Conservation (phyloP, 2,888 invertebrate genomes). For the Xestia rhomboidea region DNA sequence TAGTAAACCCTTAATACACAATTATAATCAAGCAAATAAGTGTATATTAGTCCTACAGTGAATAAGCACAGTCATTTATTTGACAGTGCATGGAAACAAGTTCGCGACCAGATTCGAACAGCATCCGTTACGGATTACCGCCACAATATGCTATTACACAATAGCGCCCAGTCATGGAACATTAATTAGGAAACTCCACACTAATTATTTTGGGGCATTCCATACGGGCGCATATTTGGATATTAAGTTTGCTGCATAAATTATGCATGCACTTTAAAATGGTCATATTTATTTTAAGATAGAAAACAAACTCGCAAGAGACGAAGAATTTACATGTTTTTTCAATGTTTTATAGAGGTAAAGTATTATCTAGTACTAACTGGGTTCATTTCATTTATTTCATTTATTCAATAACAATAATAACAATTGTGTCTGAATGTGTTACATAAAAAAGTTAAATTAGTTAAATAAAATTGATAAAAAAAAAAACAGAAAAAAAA, state of each 20-base stretch:
- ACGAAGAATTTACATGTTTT: background rate
- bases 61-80: slow-evolving; percentile 39
- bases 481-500: too few species aligned
- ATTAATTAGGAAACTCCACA: slow-evolving; percentile 50
- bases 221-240: background rate
- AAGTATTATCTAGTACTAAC: too few species aligned
- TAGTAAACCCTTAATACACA: background rate
- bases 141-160: slow-evolving; percentile 45
- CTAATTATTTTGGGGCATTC: slow-evolving; percentile 56
- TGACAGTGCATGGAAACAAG: slow-evolving; percentile 34
- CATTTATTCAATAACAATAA: too few species aligned
- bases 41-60: slow-evolving; percentile 1
- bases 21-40: background rate
- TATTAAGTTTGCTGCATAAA: background rate
- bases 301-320: background rate
- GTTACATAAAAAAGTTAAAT: too few species aligned
- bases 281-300: background rate
- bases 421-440: too few species aligned
- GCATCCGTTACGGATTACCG: slow-evolving; percentile 37
- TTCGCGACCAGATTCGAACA: slow-evolving; percentile 47
- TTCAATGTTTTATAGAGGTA: too few species aligned
- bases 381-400: too few species aligned
- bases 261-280: background rate
- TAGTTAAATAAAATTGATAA: too few species aligned
- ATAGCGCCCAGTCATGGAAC: slow-evolving; percentile 34